Evolutionary conservation across 2,113 vertebrate genomes (phyloP), one percentile per base, ranked within the genome.

Genomic region (Ramphastos sulfuratus): DNA sequence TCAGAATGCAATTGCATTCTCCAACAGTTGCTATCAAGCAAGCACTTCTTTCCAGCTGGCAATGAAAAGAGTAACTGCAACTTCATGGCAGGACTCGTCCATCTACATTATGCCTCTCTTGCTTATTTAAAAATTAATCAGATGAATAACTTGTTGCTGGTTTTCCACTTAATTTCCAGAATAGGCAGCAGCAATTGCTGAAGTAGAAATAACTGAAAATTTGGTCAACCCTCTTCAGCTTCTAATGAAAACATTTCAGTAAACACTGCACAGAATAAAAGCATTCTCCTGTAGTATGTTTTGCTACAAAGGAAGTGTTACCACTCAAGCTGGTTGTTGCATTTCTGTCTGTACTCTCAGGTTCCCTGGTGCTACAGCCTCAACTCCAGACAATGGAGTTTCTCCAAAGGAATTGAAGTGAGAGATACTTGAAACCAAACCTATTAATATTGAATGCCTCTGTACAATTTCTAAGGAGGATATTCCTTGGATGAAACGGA

Each of bases 131-230:
- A 94, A 94, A 84, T 69, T 5, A 94, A 66, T 67, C 73, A 84
- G 48, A 91, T 90, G 93, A 95, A 87, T 80, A 92, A 86, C 33
- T 66, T 15, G 4, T 91, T 93, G 83, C 54, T 87, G 46, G 18
- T 78, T 85, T 75, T 30, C 37, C 42, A 63, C 30, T 79, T 83
- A 61, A 60, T 69, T 93, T 72, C 44, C 65, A 90, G 52, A 85
- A 82, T 75, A 86, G 89, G 63, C 39, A 94, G 61, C 42, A 69
- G 13, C 33, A 56, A 8, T 58, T 90, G 18, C 42, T 52, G 42
- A 79, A 92, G 44, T 17, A 84, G 63, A 90, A 90, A 58, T 63
- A 92, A 84, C 46, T 55, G 66, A 92, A 89, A 94, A 84, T 82
- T 28, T 70, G n/a, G 14, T 27, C 78, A 80, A 48, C 16, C 19